phyloP scores from a whole-genome alignment of 2,888 invertebrate genomes.

The Callinectes sapidus region DNA sequence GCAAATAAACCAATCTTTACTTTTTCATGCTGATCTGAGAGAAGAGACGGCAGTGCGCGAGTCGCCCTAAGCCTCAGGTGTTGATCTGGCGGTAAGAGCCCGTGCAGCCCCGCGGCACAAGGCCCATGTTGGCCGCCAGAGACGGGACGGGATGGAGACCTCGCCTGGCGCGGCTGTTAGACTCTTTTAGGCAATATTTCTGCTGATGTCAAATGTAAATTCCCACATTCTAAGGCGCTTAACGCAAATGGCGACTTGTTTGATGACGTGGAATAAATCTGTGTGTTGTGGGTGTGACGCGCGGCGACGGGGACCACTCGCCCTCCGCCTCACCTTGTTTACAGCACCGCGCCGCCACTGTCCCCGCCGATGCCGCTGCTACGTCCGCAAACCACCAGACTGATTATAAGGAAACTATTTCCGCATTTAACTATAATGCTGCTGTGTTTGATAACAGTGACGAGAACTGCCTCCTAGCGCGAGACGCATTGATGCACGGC shows the following conservation, averaged over 20 bases:
- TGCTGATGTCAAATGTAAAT: conserved; percentile 68
- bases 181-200: conserved; percentile 65
- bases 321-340: conserved; percentile 30
- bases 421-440: not conserved
- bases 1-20: conserved; percentile 69
- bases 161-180: not conserved
- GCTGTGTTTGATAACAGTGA: not conserved
- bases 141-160: conserved; percentile 36
- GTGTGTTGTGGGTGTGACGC: conserved; percentile 39
- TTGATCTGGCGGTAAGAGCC: not conserved
- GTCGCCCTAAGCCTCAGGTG: conserved; percentile 35
- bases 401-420: conserved; percentile 11
- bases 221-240: conserved; percentile 70
- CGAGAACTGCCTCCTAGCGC: not conserved
- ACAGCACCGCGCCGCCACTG: not conserved
- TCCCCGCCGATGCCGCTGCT: not conserved
- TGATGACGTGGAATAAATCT: conserved; percentile 61
- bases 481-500: not conserved
- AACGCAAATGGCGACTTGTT: conserved; percentile 68
- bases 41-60: conserved; percentile 50
- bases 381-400: not conserved
- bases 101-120: not conserved
- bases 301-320: not conserved
- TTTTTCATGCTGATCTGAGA: conserved; percentile 66
- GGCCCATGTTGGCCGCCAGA: not conserved